These are phyloP conservation scores for Plecotus auritus DNA, from an alignment of 2,113 vertebrate genomes.

Conservation along the genomic window DNA sequence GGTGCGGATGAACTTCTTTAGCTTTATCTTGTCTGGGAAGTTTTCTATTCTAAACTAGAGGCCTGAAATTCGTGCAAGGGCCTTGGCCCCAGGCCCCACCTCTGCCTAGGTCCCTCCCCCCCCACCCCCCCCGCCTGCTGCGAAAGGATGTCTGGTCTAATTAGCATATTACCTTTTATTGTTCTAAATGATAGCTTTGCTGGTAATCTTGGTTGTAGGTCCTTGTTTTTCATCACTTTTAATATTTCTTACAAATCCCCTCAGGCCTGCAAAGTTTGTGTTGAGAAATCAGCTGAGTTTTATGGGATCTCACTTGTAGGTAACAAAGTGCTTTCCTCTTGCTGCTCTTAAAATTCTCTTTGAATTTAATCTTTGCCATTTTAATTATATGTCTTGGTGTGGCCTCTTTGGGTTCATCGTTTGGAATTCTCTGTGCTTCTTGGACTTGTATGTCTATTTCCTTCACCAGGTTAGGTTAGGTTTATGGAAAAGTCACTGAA, in stretches of 20 bases:
- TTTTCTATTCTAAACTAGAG: too few relatives aligned
- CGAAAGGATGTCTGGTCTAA: too few relatives aligned
- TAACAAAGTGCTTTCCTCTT: background rate
- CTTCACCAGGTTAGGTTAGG: background rate
- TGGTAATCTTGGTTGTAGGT: background rate
- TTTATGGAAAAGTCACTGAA: background rate
- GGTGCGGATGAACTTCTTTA: background rate
- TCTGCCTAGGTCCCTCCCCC: too few relatives aligned
- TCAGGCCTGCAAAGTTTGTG: background rate
- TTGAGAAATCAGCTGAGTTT: background rate
- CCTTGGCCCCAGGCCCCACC: too few relatives aligned
- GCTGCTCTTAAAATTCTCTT: background rate
- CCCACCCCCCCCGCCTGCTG: too few relatives aligned
- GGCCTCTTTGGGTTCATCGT: background rate
- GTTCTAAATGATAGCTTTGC: background rate
- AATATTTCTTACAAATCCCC: background rate
- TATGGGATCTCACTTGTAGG: background rate
- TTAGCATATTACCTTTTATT: too few relatives aligned
- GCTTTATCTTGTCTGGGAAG: background rate
- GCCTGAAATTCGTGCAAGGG: too few relatives aligned
- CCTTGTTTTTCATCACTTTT: background rate
- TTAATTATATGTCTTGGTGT: background rate
- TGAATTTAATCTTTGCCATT: background rate
- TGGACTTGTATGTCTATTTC: background rate
- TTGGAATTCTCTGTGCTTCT: background rate